These are phyloP conservation scores for Propithecus perrieri DNA, from an alignment of 2,797 vertebrate species.

Conservation along the genomic window DNA sequence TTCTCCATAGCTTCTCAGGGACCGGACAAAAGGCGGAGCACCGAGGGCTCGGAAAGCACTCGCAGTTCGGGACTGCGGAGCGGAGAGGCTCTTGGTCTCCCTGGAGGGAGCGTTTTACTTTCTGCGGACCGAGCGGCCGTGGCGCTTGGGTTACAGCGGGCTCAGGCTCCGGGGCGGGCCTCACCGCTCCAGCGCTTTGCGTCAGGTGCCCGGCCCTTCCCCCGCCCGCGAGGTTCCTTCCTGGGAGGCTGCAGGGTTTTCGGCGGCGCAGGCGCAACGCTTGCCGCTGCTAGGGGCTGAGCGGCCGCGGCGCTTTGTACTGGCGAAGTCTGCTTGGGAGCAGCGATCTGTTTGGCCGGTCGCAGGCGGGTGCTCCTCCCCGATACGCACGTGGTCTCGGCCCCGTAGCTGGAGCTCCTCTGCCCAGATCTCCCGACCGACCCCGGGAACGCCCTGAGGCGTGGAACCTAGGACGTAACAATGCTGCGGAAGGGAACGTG, in stretches of 20 bases:
- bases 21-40: constrained; percentile 65
- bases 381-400: not conserved
- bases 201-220: not conserved
- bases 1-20: not conserved
- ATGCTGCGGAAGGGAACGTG: not conserved
- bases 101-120: not conserved
- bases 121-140: not conserved
- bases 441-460: not conserved
- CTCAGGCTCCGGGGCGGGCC: not conserved
- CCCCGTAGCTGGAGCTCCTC: not conserved
- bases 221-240: not conserved
- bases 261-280: constrained; percentile 50
- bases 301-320: constrained; percentile 57
- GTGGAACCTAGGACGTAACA: not conserved
- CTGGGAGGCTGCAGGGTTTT: constrained; percentile 36
- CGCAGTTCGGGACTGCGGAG: not conserved
- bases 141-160: not conserved
- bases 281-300: not conserved
- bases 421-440: not conserved
- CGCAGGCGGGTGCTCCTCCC: constrained; percentile 9
- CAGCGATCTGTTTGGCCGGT: constrained; percentile 18
- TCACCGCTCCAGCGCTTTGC: not conserved
- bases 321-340: constrained; percentile 27
- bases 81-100: not conserved
- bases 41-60: not conserved